Percentiles rank a stretch among this genome's conserved stretches.
phyloP scores from a whole-genome alignment of 2,113 vertebrate genomes.

The Mustelus asterias region DNA sequence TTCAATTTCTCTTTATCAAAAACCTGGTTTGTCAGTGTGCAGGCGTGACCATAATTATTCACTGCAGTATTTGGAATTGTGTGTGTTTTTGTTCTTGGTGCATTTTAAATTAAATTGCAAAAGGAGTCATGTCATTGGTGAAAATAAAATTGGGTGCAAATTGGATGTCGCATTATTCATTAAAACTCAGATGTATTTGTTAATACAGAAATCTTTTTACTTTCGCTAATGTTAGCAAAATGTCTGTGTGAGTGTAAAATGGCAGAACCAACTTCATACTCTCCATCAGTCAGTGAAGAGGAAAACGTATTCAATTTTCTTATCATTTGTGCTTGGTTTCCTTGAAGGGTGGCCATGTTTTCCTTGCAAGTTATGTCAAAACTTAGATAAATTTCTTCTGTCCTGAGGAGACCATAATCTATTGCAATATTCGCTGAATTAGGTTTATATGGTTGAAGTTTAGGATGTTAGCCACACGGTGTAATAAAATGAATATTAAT shows the following conservation, averaged over 20 bases:
- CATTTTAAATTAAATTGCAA: conserved; percentile 2
- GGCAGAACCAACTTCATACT: background rate
- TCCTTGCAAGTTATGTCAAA: background rate
- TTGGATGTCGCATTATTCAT: background rate
- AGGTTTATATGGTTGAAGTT: background rate
- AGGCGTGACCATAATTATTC: background rate
- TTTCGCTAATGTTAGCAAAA: background rate
- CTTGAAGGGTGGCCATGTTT: background rate
- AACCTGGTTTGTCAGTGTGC: background rate
- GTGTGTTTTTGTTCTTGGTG: background rate
- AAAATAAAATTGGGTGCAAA: background rate
- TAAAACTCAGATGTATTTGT: background rate
- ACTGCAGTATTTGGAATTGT: background rate
- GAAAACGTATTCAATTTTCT: background rate
- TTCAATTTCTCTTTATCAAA: background rate
- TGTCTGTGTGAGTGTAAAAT: background rate
- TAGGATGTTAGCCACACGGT: background rate
- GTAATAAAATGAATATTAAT: background rate
- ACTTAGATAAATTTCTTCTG: background rate
- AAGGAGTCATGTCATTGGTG: background rate
- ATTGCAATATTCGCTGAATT: background rate
- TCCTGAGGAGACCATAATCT: background rate
- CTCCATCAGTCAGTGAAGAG: background rate
- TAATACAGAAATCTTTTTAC: background rate
- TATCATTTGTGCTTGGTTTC: background rate